Evolutionary conservation across 2,888 invertebrate species (phyloP), one percentile per base, ranked within the genome.

Genomic region (Erpobdella octoculata): DNA sequence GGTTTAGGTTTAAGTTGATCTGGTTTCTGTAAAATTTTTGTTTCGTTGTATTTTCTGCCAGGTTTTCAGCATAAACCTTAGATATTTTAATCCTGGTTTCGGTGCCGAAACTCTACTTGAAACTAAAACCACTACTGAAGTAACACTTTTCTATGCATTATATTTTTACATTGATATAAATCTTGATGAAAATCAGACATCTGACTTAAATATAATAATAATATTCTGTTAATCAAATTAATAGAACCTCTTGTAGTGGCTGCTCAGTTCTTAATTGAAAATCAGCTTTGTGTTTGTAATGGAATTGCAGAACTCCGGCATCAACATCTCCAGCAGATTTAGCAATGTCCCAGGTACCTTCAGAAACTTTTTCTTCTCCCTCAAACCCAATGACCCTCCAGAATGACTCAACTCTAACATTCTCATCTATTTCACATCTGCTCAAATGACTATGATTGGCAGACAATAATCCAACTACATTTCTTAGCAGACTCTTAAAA

Each of bases 351-450:
- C 69, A 64, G 36, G 70, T 58, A 38, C 73, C 73, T 65, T 70
- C 64, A 3, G 33, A 46, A 33, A 2, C 33, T 31, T 69, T 69
- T 62, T 72, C 65, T 18, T 66, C 37, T n/a, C 71, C 74, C 28
- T 58, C 59, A 71, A 72, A 74, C 9, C 72, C 74, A 31, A 36
- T 65, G 12, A 72, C 59, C 41, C 78, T 76, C 94, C 94, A 95
- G 82, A 90, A 91, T 35, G 92, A 89, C 85, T 92, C 91, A 77
- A 91, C 86, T 28, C 91, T 86, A 3, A 93, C 90, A 74, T 90
- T 87, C 78, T 87, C 85, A 81, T 93, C 92, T 38, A 90, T 82
- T 87, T 90, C 85, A 61, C 77, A 72, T 1, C 75, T 76, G 21
- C 73, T 65, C 18, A 81, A 72, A 76, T 81, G 79, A 21, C 74